Evolutionary conservation across 2,797 vertebrate genomes (phyloP).

Genomic region (Nasua narica): DNA sequence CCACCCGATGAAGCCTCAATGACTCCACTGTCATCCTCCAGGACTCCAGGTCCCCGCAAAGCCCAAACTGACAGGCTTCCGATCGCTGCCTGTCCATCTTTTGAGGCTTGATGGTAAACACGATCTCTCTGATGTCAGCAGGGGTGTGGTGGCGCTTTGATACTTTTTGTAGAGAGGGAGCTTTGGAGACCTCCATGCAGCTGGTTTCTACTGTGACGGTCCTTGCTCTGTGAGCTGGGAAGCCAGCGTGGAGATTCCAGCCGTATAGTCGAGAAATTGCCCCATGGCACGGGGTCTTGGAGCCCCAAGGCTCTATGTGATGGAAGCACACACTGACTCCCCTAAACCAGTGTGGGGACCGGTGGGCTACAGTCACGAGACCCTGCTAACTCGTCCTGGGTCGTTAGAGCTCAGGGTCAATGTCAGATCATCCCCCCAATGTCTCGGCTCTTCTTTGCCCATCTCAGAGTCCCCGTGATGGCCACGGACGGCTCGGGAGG

Average conservation of each 20-base stretch:
- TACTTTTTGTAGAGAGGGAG: background rate
- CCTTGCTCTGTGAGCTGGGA: background rate
- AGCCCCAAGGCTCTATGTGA: rapidly evolving
- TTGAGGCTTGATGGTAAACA: background rate
- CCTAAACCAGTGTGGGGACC: background rate
- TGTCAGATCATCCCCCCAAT: background rate
- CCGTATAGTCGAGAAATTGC: rapidly evolving
- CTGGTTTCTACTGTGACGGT: background rate
- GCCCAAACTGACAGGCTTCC: too few relatives aligned
- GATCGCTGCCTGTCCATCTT: background rate
- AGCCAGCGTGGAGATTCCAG: background rate
- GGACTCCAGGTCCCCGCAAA: background rate
- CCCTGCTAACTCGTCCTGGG: too few relatives aligned
- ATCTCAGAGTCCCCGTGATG: too few relatives aligned
- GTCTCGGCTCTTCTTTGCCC: background rate
- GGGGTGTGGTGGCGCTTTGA: background rate
- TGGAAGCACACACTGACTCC: background rate
- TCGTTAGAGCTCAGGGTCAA: background rate
- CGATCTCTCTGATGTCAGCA: background rate
- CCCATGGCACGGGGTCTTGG: background rate
- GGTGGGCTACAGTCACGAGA: background rate
- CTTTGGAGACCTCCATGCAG: background rate
- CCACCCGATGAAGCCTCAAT: background rate
- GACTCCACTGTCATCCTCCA: background rate
- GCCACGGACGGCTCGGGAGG: background rate